Base-by-base conservation (phyloP, 1,140 invertebrate genomes). In the Goniozus legneri region DNA sequence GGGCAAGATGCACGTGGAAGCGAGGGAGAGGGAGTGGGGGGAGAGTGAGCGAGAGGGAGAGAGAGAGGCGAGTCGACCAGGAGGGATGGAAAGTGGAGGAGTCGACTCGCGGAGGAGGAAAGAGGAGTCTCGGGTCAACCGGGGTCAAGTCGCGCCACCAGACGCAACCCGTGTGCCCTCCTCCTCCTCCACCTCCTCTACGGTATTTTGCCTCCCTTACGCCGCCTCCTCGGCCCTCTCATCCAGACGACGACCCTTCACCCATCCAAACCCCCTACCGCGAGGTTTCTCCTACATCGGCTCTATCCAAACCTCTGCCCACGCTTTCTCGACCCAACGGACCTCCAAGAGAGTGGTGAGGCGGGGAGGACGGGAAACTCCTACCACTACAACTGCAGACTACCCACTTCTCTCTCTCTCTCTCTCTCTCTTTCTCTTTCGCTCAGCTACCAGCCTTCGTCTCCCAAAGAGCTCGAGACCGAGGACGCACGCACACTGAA, bases 121-220 rank as follows among this genome's bases (percentile, higher is more conserved):
- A 64, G 58, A 52, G 56, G 55, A 62, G 51, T 58, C 58, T 65
- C 66, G 66, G 68, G 68, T 75, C 69, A 70, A 69, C 64, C 62
- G 69, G 65, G 69, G 70, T 75, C 72, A 73, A 73, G 72, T 73
- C 67, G 69, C 62, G 67, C 71, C 61, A 72, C 68, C 71, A 73
- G 72, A 73, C 72, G 63, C 63, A 65, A 58, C 52, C 59, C 57
- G 54, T 59, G 50, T 58, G 44, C 55, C 52, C 50, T 44, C 43
- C 41, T 44, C 40, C 34, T 36, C 35, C 50, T 24, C 40, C 22
- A 21, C 30, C 43, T 36, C 39, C 33, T 48, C 52, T 24, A 33
- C 43, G 15, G 47, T 40, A 30, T 41, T 35, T 40, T 19, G 13
- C 34, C 36, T 45, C 32, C 47, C 39, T 14, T 35, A 36, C 45